These are phyloP conservation scores for Pimpla rufipes DNA, from an alignment of 2,888 invertebrate species.

Conservation along the genomic window DNA sequence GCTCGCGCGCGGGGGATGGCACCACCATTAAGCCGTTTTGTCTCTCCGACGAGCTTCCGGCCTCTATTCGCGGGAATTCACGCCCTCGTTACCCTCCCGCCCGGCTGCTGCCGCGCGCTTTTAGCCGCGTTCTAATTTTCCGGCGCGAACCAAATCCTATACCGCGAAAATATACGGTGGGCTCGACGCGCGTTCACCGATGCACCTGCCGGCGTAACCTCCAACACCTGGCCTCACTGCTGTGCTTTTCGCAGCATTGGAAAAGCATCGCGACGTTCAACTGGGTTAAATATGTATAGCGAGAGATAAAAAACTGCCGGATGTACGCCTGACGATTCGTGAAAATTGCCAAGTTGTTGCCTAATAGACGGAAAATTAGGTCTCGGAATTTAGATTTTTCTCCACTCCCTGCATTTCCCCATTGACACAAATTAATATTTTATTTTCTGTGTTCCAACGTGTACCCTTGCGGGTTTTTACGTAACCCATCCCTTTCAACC, in stretches of 20 bases:
- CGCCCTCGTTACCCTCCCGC: constrained; percentile 28
- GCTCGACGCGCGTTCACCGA: constrained; percentile 37
- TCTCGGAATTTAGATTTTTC: not conserved
- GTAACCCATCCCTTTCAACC: too few species aligned
- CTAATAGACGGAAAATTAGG: not conserved
- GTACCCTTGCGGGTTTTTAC: too few species aligned
- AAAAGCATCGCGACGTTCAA: constrained; percentile 24
- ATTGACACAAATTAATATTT: not conserved
- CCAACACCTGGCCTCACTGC: not conserved
- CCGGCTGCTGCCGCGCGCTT: constrained; percentile 18
- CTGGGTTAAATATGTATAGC: constrained; percentile 31
- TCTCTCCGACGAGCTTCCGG: constrained; percentile 58
- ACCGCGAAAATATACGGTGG: constrained; percentile 35
- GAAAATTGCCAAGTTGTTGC: not conserved
- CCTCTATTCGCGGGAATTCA: constrained; percentile 16
- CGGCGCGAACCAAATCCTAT: constrained; percentile 58
- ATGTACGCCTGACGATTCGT: constrained; percentile 4
- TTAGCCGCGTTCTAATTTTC: constrained; percentile 65
- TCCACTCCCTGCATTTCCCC: not conserved
- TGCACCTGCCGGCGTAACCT: constrained; percentile 22
- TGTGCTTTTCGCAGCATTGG: constrained; percentile 26
- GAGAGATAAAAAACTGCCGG: constrained; percentile 4
- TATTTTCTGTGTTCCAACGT: too few species aligned
- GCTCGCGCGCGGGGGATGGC: not conserved
- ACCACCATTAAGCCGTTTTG: constrained; percentile 65